Base-by-base conservation (phyloP, 2,797 vertebrate genomes). In the Scyliorhinus canicula region DNA sequence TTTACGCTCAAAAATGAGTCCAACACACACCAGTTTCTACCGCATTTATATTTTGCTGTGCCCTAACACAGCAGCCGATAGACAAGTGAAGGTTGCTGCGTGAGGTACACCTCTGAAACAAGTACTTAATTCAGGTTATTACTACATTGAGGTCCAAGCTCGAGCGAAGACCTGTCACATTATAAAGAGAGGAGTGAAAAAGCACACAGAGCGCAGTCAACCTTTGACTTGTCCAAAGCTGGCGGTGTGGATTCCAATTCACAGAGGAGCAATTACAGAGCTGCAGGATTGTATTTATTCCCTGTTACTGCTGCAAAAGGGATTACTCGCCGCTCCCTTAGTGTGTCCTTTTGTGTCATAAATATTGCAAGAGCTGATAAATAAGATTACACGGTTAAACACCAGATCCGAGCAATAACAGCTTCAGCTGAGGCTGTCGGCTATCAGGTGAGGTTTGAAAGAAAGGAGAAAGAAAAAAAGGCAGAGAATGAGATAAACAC, bases 231-330 rank as follows among this genome's bases (percentile, higher is more conserved):
- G 88, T 44, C 88, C n/a, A 44, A n/a, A 91, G 35, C 88, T 26
- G 19, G 35, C 21, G 21, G 40, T 21, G 40, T 91, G 88, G 88
- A 91, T 91, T 60, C 85, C 60, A 91, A 65, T 65, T 91, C 88
- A 91, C 88, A 91, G 60, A 91, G 88, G 88, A 91, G 44, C 60
- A 63, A 91, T 65, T 91, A 90, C n/a, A 63, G n/a, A 65, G 60
- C 60, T 44, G 44, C 88, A 91, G 88, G 44, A 91, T 91, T 91
- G 40, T 91, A 91, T 91, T 91, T 91, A 91, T 91, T 91, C 40
- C n/a, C 63, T 26, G n/a, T 44, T 65, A 63, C n/a, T 91, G n/a
- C 60, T 21, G 2, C 63, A 40, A 91, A 60, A 44, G 88, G 60
- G 21, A 63, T 91, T 44, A 91, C 57, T 91, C 88, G 65, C 88